Evolutionary conservation across 2,888 invertebrate species (phyloP), one percentile per base, ranked within the genome.

Genomic region (Glyphotaelius pellucidus): DNA sequence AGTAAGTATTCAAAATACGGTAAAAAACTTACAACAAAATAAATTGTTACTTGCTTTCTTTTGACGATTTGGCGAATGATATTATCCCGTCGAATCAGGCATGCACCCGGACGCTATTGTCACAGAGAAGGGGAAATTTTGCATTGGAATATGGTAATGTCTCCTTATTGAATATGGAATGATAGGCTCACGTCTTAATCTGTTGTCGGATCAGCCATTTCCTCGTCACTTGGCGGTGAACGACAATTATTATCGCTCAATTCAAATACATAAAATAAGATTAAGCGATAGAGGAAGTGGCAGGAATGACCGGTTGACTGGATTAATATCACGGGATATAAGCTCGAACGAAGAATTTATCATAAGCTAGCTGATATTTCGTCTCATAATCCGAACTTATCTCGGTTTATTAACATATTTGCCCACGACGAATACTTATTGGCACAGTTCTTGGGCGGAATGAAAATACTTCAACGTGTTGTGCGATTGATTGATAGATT

Each of bases 211-310:
- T 86, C 86, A 38, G 86, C 86, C 86, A 42, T 86, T 86, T 42
- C 42, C 86, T 86, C 86, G 86, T 83, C 83, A 38, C 35, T 38
- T 83, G 83, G 80, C 67, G 52, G 11, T 25, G 90, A 85, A n/a
- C 67, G 90, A 84, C 90, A 79, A 84, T 67, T 31, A 90, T 90
- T 90, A 90, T 85, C n/a, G 31, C 52, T 19, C 79, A 90, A 90
- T 90, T 90, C 90, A 90, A 30, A 85, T 90, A 85, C 25, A 67
- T 67, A 52, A 90, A 86, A 90, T 90, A 85, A 67, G 85, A 90
- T 90, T 67, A 85, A 31, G 52, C 15, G 30, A 88, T 67, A 67
- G 31, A 31, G 67, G 88, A 83, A 81, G 31, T 35, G 81, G 25
- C 47, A 30, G 52, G 42, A 38, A 11, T 31, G 79, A 88, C 88